Percentiles rank a stretch among this genome's conserved stretches.
phyloP scores from a whole-genome alignment of 2,888 invertebrate species.

The Apodemia hepburni region DNA sequence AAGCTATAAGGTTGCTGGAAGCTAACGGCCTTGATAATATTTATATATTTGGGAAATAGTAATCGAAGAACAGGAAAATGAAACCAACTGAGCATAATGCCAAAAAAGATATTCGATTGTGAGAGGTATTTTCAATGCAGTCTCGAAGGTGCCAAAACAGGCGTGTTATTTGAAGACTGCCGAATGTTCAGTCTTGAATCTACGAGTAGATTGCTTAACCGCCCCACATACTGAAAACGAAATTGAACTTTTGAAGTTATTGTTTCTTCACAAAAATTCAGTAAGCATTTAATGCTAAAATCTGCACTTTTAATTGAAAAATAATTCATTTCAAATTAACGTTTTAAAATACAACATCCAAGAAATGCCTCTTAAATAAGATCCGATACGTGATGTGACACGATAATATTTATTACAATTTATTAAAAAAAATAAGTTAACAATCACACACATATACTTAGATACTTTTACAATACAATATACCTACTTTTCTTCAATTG shows the following conservation, averaged over 20 bases:
- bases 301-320: background rate
- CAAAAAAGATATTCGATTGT: slow-evolving; percentile 2
- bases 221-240: slow-evolving; percentile 43
- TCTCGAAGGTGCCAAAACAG: slow-evolving; percentile 24
- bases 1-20: too few species aligned
- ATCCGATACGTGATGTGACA: too few species aligned
- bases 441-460: too few species aligned
- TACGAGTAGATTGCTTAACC: slow-evolving; percentile 20
- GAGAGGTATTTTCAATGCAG: background rate
- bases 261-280: slow-evolving; percentile 26
- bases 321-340: background rate
- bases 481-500: too few species aligned
- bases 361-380: too few species aligned
- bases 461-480: too few species aligned
- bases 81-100: background rate
- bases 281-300: background rate
- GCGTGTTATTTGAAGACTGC: slow-evolving; percentile 26
- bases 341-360: background rate
- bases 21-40: too few species aligned
- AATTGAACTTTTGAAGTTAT: slow-evolving; percentile 44
- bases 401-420: too few species aligned
- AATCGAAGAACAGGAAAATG: background rate
- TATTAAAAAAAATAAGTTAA: too few species aligned
- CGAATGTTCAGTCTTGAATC: slow-evolving; percentile 50
- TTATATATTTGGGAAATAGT: too few species aligned